Conservation (phyloP, 1,140 invertebrate genomes). For the Centruroides sculpturatus region DNA sequence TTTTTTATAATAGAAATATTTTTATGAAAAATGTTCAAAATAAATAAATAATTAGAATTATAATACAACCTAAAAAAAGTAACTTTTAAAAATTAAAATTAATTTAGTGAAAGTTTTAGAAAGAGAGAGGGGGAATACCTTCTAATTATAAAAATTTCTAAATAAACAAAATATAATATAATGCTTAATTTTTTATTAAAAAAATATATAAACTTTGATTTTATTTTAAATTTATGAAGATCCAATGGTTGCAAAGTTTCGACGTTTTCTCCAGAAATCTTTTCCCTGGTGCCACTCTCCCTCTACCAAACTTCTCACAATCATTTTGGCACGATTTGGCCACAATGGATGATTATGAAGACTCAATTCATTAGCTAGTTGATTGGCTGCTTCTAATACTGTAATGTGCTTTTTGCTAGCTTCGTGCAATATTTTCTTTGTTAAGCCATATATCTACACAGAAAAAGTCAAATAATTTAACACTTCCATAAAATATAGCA, state of each 20-base stretch:
- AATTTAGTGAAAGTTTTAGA: no score
- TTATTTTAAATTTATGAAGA: no score
- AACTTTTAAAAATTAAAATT: no score
- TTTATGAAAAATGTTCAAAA: no score
- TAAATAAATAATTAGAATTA: no score
- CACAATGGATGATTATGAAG: conserved; percentile 5
- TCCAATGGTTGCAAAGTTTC: conserved; percentile 6
- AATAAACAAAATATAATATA: no score
- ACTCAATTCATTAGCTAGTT: conserved; percentile 1
- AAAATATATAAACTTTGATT: no score
- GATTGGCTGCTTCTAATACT: conserved; percentile 4
- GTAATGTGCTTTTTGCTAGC: conserved; percentile 6
- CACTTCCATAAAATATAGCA: not conserved
- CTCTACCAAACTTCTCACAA: conserved; percentile 1
- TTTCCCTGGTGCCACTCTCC: conserved; percentile 5
- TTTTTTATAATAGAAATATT: no score
- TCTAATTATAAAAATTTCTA: no score
- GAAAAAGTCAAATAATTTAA: not conserved
- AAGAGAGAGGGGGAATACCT: no score
- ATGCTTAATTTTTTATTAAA: no score
- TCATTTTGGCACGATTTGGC: conserved; percentile 2
- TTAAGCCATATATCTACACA: conserved; percentile 7
- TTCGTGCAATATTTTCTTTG: conserved; percentile 1
- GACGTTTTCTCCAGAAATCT: conserved; percentile 10
- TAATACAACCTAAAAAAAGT: no score